A percentile compares a stretch with the other conserved stretches of the same genome.
Conservation (phyloP, 1,140 invertebrate genomes). For the Dreissena polymorpha region DNA sequence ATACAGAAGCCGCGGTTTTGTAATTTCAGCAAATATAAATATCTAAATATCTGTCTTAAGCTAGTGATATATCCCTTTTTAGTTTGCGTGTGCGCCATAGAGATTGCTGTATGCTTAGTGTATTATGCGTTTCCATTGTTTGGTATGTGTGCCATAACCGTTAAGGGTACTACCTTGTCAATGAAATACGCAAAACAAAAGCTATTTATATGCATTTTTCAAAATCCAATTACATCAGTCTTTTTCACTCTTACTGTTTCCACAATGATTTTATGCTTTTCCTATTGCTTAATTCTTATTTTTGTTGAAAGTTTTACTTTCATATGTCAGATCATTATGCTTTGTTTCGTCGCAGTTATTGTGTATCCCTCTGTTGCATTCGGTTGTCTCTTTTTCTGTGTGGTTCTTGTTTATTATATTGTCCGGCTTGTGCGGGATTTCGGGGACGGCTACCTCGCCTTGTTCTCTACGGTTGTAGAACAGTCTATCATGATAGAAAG, state of each 20-base stretch:
- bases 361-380: slow-evolving; percentile 41
- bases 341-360: slow-evolving; percentile 42
- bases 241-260: not conserved
- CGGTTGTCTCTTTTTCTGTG: slow-evolving; percentile 34
- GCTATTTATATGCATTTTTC: not conserved
- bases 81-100: not conserved
- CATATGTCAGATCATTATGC: slow-evolving; percentile 18
- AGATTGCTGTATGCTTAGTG: not conserved
- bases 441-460: slow-evolving; percentile 10
- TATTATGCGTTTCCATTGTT: slow-evolving; percentile 28
- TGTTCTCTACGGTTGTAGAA: slow-evolving; percentile 27
- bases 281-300: slow-evolving; percentile 1
- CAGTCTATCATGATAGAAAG: not conserved
- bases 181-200: not conserved
- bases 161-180: not conserved
- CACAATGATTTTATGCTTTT: not conserved
- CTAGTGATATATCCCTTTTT: not conserved
- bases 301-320: slow-evolving; percentile 42
- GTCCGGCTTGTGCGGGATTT: slow-evolving; percentile 1
- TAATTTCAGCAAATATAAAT: no score
- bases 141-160: not conserved
- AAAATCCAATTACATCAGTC: not conserved
- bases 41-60: no score
- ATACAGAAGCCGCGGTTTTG: slow-evolving; percentile 1
- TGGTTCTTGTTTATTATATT: slow-evolving; percentile 34